Percentiles rank a stretch among this genome's conserved stretches.
Conservation (phyloP, 2,888 invertebrate species). For the Melikaiella ostensackeni region DNA sequence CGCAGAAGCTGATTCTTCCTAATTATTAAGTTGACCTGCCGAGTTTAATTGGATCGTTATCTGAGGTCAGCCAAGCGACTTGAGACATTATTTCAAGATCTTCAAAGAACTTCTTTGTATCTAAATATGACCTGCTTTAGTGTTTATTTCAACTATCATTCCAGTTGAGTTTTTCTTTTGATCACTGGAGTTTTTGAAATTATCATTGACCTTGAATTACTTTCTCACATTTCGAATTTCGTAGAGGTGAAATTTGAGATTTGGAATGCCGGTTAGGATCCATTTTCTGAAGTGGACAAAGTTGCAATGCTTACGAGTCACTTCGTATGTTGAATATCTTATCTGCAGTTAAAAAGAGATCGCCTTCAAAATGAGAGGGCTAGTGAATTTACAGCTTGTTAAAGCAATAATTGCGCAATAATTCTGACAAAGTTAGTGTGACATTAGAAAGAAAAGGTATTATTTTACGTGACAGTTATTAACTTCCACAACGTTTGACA, state of each 20-base stretch:
- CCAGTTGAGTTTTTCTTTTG: background rate
- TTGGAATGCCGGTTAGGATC: constrained; percentile 11
- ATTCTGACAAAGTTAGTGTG: constrained; percentile 19
- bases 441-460: background rate
- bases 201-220: background rate
- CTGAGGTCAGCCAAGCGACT: constrained; percentile 60
- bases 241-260: constrained; percentile 2
- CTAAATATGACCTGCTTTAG: constrained; percentile 46
- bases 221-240: background rate
- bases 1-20: constrained; percentile 45
- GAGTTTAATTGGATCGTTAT: constrained; percentile 68
- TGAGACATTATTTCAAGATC: constrained; percentile 55
- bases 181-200: background rate
- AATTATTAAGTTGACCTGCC: constrained; percentile 67
- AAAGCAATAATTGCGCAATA: constrained; percentile 20
- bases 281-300: background rate
- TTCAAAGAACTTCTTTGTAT: constrained; percentile 59
- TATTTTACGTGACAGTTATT: background rate
- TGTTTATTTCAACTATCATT: constrained; percentile 5
- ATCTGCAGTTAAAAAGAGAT: constrained; percentile 4
- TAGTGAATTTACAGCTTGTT: constrained; percentile 6
- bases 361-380: background rate
- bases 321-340: constrained; percentile 5
- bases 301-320: constrained; percentile 11
- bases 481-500: background rate